These are phyloP conservation scores for Trachymyrmex septentrionalis DNA, from an alignment of 1,140 invertebrate species.

Conservation along the genomic window DNA sequence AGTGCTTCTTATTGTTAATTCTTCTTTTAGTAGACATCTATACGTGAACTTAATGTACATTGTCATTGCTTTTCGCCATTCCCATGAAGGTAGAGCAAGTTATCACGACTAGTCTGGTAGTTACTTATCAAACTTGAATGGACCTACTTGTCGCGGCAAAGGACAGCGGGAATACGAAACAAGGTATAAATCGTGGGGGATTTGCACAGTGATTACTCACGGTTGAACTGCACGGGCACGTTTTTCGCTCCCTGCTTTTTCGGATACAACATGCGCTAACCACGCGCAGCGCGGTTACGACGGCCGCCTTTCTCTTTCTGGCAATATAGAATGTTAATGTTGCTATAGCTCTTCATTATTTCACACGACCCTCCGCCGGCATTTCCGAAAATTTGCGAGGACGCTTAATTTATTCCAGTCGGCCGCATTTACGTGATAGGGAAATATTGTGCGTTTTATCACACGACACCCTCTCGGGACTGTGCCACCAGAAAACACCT, in stretches of 20 bases:
- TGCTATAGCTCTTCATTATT: conserved; percentile 62
- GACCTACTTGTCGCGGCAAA: conserved; percentile 46
- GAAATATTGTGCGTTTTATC: conserved; percentile 62
- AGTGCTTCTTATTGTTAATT: background rate
- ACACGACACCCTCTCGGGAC: background rate
- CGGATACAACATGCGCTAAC: conserved; percentile 27
- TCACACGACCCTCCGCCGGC: background rate
- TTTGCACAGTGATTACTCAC: conserved; percentile 51
- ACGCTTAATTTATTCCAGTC: conserved; percentile 56
- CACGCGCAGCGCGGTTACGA: conserved; percentile 17
- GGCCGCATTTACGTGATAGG: conserved; percentile 42
- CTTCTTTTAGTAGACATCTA: no score
- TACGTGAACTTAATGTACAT: background rate
- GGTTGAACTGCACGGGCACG: conserved; percentile 40
- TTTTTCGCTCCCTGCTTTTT: conserved; percentile 35
- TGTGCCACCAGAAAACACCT: background rate
- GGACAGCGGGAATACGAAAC: conserved; percentile 37
- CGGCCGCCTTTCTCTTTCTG: conserved; percentile 10
- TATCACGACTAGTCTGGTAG: background rate
- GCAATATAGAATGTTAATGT: conserved; percentile 60
- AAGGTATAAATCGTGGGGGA: conserved; percentile 54
- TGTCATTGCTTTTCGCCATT: background rate
- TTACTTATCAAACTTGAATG: conserved; percentile 61
- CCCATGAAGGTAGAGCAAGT: conserved; percentile 4
- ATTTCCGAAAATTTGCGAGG: conserved; percentile 59